Evolutionary conservation across 2,113 vertebrate genomes (phyloP), one percentile per base, ranked within the genome.

Genomic region (Rhombomys opimus): DNA sequence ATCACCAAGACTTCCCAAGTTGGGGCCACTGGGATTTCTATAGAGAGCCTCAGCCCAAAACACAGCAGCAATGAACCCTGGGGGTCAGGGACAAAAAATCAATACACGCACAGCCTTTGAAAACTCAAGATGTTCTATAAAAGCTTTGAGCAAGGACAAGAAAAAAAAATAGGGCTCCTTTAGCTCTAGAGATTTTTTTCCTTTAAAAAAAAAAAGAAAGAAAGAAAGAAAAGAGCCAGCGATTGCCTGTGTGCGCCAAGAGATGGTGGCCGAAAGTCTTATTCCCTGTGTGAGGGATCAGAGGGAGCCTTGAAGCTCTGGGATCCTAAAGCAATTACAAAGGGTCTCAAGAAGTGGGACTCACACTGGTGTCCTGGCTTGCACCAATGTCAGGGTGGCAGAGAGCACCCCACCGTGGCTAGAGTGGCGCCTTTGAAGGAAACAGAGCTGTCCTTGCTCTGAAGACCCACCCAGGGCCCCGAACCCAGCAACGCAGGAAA

Each of bases 101-200:
- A 38, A 17, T 96, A 90, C 94, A 92, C 65, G 68, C 96, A 63
- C 91, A 95, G 96, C 95, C 95, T 97, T 97, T 98, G 96, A 92
- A 97, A 96, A 68, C 98, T 87, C 98, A 32, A 94, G 98, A 97
- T 97, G 96, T 94, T 97, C 91, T 95, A 96, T 84, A 97, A 97
- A 98, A 98, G 97, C 97, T 98, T 98, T 97, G 97, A 97, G 97
- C 95, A 98, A 98, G 96, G 65, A 98, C 97, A 97, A 96, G 97
- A 90, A 98, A 97, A 86, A 86, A 88, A 98, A 94, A 97, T 96
- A 97, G 98, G 97, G 97, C 96, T 98, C 94, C 97, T 98, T 97
- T 97, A 94, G 97, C 96, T 97, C 96, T 91, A 80, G 93, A 97
- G 97, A 95, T 35, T 95, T 97, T 97, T 93, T 23, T 0, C 50